phyloP scores from a whole-genome alignment of 2,797 vertebrate species.

The Smutsia gigantea region DNA sequence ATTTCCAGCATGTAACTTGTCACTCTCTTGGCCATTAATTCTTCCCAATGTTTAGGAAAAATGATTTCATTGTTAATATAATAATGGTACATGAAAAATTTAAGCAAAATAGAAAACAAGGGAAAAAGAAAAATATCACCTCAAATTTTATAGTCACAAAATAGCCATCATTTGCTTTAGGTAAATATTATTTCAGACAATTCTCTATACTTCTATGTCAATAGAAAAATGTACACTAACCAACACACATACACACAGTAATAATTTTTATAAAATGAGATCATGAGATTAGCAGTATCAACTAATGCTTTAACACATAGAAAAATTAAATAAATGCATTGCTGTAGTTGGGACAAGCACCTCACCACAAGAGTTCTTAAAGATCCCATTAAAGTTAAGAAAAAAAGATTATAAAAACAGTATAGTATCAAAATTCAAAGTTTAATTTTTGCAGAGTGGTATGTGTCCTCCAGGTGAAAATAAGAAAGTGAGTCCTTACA shows the following conservation, averaged over 20 bases:
- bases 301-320: constrained; percentile 3
- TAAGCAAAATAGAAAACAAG: background rate
- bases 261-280: background rate
- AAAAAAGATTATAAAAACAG: background rate
- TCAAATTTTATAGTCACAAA: background rate
- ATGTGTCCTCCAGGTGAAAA: background rate
- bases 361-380: background rate
- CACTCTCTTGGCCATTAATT: background rate
- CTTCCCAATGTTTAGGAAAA: constrained; percentile 6
- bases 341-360: background rate
- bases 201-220: background rate
- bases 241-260: background rate
- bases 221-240: background rate
- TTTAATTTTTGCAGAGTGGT: background rate
- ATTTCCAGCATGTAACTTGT: constrained; percentile 21
- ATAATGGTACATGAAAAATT: background rate
- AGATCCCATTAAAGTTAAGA: background rate
- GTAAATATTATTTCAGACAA: constrained; percentile 17
- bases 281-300: background rate
- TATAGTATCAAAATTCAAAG: background rate
- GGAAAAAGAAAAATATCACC: background rate
- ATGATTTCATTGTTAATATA: background rate
- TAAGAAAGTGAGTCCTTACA: background rate
- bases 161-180: background rate
- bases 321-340: background rate